These are phyloP conservation scores for Neelides sp. DNA, from an alignment of 1,140 invertebrate species.

Conservation along the genomic window DNA sequence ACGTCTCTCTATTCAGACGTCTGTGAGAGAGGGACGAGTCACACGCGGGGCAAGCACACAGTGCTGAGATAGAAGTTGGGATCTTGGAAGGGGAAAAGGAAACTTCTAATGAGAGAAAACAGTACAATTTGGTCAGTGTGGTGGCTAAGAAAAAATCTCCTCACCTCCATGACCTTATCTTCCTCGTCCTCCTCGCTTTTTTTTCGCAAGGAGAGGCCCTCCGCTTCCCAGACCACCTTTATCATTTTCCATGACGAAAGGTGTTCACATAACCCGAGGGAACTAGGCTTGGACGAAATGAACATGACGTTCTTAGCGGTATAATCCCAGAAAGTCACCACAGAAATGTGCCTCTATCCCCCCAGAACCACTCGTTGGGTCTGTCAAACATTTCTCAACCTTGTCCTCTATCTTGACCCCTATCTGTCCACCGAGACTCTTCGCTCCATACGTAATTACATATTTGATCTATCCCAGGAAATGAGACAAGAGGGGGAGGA, in stretches of 20 bases:
- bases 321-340: background rate
- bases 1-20: no score
- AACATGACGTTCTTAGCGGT: background rate
- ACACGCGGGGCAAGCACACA: constrained; percentile 15
- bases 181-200: background rate
- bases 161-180: constrained; percentile 13
- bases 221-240: no score
- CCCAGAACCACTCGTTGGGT: no score
- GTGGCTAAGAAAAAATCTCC: constrained; percentile 12
- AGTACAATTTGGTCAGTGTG: constrained; percentile 21
- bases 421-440: no score
- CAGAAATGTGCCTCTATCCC: no score
- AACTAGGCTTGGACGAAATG: background rate
- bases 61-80: background rate
- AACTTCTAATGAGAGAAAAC: constrained; percentile 16
- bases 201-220: background rate
- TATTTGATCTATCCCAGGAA: no score
- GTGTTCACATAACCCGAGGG: background rate
- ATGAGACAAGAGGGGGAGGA: no score
- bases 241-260: no score
- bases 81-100: constrained; percentile 9
- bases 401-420: no score
- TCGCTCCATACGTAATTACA: no score
- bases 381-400: no score
- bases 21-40: background rate